Percentiles rank a stretch among this genome's conserved stretches.
Evolutionary conservation across 2,113 vertebrate genomes (phyloP).

Genomic region (Gopherus evgoodei): DNA sequence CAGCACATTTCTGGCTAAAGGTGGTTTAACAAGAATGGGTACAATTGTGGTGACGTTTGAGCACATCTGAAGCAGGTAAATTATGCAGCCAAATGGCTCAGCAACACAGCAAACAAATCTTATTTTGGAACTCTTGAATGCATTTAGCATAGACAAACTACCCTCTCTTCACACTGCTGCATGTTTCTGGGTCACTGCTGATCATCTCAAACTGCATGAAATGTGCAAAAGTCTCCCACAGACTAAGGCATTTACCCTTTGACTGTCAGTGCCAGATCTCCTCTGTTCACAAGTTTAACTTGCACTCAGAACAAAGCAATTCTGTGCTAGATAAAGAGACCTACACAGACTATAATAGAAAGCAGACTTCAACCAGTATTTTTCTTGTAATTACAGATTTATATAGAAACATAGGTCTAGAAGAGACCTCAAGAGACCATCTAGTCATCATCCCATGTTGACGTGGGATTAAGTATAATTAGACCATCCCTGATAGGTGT

Average conservation of each 20-base stretch:
- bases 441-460: not conserved
- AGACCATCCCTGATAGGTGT: not conserved
- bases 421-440: not conserved
- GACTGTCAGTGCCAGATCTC: not conserved
- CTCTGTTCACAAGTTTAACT: not conserved
- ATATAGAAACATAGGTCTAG: not conserved
- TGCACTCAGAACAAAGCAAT: not conserved
- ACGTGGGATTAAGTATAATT: not conserved
- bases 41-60: not conserved
- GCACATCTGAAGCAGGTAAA: not conserved
- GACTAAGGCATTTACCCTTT: not conserved
- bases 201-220: not conserved
- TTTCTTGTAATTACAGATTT: not conserved
- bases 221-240: conserved; percentile 25
- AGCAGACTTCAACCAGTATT: not conserved
- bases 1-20: not conserved
- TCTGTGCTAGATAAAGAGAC: conserved; percentile 2
- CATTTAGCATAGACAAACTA: not conserved
- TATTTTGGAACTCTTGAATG: not conserved
- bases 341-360: rapidly evolving
- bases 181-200: not conserved
- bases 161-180: not conserved
- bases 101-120: not conserved
- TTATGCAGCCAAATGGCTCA: not conserved
- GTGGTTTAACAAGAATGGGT: not conserved